A percentile compares a stretch with the other conserved stretches of the same genome.
These are phyloP conservation scores for Drosophila obscura DNA, from an alignment of 1,140 invertebrate genomes.

Conservation along the genomic window DNA sequence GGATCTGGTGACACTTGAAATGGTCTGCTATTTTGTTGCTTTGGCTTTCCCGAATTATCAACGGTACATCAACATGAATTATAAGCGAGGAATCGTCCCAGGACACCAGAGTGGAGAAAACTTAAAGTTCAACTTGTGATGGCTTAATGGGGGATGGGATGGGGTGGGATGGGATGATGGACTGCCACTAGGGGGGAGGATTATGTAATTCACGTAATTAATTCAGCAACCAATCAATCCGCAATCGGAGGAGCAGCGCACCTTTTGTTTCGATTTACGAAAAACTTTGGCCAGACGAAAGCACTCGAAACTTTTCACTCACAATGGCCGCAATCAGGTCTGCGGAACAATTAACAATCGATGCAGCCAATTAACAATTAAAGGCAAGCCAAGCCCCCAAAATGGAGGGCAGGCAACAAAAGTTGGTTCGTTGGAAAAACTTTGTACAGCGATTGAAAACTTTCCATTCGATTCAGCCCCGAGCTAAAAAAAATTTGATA, in stretches of 20 bases:
- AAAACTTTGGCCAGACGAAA: constrained; percentile 76
- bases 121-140: constrained; percentile 12
- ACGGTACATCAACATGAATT: constrained; percentile 42
- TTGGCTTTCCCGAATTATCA: constrained; percentile 44
- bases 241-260: constrained; percentile 27
- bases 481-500: constrained; percentile 34
- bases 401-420: constrained; percentile 29
- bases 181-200: constrained; percentile 14
- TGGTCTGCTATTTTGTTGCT: constrained; percentile 13
- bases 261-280: constrained; percentile 49
- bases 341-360: constrained; percentile 68
- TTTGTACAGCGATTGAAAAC: constrained; percentile 21
- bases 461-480: constrained; percentile 34
- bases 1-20: constrained; percentile 14
- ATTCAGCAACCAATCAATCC: constrained; percentile 50
- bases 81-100: constrained; percentile 32
- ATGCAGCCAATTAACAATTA: constrained; percentile 81
- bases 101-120: not conserved
- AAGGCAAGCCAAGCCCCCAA: constrained; percentile 31
- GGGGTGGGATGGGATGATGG: not conserved
- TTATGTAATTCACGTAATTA: constrained; percentile 53
- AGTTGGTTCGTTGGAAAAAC: constrained; percentile 26
- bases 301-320: constrained; percentile 65
- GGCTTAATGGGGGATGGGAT: not conserved
- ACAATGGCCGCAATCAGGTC: constrained; percentile 49